Base-by-base conservation (phyloP, 2,888 invertebrate genomes). In the Ichneumoninae sp. region DNA sequence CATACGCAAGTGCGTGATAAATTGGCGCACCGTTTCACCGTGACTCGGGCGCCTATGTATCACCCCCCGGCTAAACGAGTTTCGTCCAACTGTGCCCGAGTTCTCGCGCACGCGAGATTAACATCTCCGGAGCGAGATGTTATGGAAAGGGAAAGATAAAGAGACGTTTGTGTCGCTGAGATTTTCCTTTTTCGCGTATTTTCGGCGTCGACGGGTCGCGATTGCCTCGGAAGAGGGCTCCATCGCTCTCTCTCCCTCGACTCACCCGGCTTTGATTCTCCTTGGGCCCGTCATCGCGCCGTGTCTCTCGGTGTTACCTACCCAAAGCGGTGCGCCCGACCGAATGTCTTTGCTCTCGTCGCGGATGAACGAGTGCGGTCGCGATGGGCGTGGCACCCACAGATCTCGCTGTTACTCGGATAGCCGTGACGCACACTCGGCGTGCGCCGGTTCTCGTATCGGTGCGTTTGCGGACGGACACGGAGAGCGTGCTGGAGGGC, bases 321-420 rank as follows among this genome's bases (percentile, higher is more conserved):
- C 62, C 70, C 65, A 68, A 80, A 65, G 40, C 69, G 65, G 50
- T 40, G 82, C 62, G 65, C 72, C 82, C 80, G 80, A 81, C 86
- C 30, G 62, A 86, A 86, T 88, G 88, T 88, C 89, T 90, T 91
- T 89, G 90, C 90, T 86, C 87, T 88, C 89, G 91, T 92, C 92
- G 90, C 88, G 91, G 91, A 88, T 90, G 92, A 91, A 89, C 91
- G 90, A 91, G 90, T 88, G 89, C 87, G 91, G 90, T 90, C 90
- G 90, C 89, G 89, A 91, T 93, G 92, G 93, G 93, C 93, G 93
- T 93, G 91, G 90, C 89, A 81, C 22, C 19, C 66, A 52, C 50
- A 76, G 50, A 36, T 76, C 76, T 76, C 52, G 36, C 87, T 84
- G 87, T 88, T 88, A 90, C 87, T 88, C 89, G 86, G 87, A 89